Evolutionary conservation across 2,797 vertebrate species (phyloP).

Genomic region (Arnoldichthys spilopterus): DNA sequence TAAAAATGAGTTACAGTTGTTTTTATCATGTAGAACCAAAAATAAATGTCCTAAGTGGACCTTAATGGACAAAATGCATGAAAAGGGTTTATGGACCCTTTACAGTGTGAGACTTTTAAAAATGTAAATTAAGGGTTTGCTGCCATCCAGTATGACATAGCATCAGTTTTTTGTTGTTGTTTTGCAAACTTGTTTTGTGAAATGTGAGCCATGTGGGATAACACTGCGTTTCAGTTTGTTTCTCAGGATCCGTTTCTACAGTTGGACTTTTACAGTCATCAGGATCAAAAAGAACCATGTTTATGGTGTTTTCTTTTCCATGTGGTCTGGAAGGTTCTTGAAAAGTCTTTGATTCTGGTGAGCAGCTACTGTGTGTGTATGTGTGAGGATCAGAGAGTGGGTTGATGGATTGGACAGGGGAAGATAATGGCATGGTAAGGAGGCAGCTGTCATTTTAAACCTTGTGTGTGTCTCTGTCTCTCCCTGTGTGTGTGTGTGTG

Average conservation of each 20-base stretch:
- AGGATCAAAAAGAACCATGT: neutral
- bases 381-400: constrained; percentile 9
- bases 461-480: constrained; percentile 65
- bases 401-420: neutral
- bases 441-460: constrained; percentile 83
- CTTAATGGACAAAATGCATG: too few relatives aligned
- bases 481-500: constrained; percentile 5
- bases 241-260: neutral
- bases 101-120: too few relatives aligned
- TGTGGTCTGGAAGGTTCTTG: neutral
- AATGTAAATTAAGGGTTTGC: too few relatives aligned
- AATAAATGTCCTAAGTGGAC: too few relatives aligned
- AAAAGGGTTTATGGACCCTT: too few relatives aligned
- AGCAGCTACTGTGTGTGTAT: constrained; percentile 14
- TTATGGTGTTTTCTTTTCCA: neutral
- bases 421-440: constrained; percentile 43
- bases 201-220: too few relatives aligned
- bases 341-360: constrained; percentile 13
- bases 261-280: neutral
- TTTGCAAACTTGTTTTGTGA: too few relatives aligned
- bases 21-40: too few relatives aligned
- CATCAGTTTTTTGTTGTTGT: too few relatives aligned
- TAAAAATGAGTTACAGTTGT: too few relatives aligned
- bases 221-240: too few relatives aligned
- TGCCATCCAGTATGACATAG: too few relatives aligned